Evolutionary conservation across 2,888 invertebrate genomes (phyloP), one percentile per base, ranked within the genome.

Genomic region (Ceratothoa steindachneri): DNA sequence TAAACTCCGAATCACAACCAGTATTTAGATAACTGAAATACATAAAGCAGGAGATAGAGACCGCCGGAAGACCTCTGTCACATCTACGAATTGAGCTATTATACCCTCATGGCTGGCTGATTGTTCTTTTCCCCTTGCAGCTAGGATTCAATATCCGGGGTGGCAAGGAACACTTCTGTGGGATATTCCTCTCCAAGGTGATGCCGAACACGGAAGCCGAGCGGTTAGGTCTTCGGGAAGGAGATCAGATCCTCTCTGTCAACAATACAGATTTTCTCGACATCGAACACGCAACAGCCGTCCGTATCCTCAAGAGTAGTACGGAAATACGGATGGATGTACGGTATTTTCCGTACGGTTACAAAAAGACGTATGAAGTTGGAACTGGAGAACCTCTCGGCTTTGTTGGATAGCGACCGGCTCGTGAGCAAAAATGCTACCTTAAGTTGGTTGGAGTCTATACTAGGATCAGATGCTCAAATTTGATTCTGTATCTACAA

Each of bases 131-230:
- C n/a, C n/a, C n/a, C n/a, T 41, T 30, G n/a, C 72, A 75, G 75
- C 69, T 75, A 27, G 75, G 75, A 12, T 75, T 75, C 55, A 75
- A 75, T 66, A 75, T 75, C 15, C 65, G 75, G 9, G 75, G 75
- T 1, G 75, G 75, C 4, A 75, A 69, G 67, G 75, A 75, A 69
- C 75, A 75, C 30, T 72, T 53, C 28, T 75, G 75, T 29, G 75
- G 75, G 1, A 72, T 75, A 30, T 75, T 55, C 30, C 72, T 75
- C 15, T 75, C 75, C 51, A 75, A 75, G 29, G 75, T 75, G 15
- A 75, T 72, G 72, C 75, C 75, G 7, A 75, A 75, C 27, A 75
- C 69, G 22, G 75, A 75, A 31, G 75, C 75, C 9, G 75, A 75
- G 22, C 68, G 52, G 0, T 41, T 75, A 31, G 75, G 75, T 4